phyloP scores from a whole-genome alignment of 35 echinoderm and acorn worm species.

The Apostichopus parvimensis region DNA sequence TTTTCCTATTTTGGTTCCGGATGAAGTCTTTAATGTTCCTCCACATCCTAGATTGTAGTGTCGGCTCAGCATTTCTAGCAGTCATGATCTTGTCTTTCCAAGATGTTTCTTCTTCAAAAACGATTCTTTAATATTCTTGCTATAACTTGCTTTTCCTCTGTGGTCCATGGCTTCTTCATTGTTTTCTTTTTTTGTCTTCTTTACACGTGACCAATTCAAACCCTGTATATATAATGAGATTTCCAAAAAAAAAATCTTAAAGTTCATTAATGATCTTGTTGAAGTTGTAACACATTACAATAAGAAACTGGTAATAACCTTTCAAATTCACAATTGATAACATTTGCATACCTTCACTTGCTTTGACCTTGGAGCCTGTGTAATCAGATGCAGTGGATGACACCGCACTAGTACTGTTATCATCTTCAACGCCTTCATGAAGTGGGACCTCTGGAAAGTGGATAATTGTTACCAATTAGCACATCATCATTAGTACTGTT shows the following conservation, averaged over 20 bases:
- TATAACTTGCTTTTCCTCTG: slow-evolving; percentile 15
- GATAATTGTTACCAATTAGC: background rate
- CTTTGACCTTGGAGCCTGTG: background rate
- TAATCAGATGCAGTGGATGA: background rate
- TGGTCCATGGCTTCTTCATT: background rate
- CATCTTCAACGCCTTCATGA: background rate
- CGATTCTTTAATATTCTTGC: background rate
- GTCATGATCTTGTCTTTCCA: background rate
- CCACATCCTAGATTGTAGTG: background rate
- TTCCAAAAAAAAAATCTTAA: background rate
- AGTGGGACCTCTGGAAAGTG: slow-evolving; percentile 11
- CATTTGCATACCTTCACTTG: slow-evolving; percentile 14
- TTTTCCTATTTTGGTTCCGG: background rate
- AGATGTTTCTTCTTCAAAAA: background rate
- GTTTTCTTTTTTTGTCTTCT: background rate
- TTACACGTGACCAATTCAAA: background rate
- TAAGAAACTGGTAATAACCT: background rate
- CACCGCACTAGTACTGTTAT: background rate
- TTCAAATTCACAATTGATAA: background rate
- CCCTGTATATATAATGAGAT: background rate
- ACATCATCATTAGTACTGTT: background rate
- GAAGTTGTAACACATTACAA: background rate
- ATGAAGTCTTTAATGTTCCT: slow-evolving; percentile 25
- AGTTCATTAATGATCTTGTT: background rate
- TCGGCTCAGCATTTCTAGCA: background rate